phyloP scores from a whole-genome alignment of 2,113 vertebrate species.

The Bubo blakistoni region DNA sequence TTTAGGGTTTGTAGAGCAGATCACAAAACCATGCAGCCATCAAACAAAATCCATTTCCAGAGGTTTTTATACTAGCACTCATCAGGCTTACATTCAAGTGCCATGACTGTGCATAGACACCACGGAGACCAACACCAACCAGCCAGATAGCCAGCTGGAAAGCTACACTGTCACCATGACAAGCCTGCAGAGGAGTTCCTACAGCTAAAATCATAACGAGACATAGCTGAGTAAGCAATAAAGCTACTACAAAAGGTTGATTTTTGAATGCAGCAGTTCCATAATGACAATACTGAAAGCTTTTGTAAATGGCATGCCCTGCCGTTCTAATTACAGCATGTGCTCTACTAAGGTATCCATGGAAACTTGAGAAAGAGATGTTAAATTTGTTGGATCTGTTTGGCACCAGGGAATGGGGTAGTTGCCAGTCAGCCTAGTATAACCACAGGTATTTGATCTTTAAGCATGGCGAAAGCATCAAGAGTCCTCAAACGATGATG shows the following conservation, averaged over 20 bases:
- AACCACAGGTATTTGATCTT: constrained; percentile 4
- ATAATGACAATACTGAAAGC: constrained; percentile 3
- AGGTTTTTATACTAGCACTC: background rate
- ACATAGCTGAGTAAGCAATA: background rate
- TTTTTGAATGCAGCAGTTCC: constrained; percentile 1
- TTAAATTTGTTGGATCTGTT: constrained; percentile 40
- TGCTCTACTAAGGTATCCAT: constrained; percentile 66
- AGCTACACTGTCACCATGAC: background rate
- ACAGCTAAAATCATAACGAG: background rate
- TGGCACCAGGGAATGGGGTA: background rate
- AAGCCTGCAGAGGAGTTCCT: background rate
- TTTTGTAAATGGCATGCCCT: constrained; percentile 15
- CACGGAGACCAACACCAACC: background rate
- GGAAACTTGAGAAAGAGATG: constrained; percentile 65
- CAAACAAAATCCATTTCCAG: background rate
- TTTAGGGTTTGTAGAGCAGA: background rate
- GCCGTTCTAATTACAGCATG: constrained; percentile 24
- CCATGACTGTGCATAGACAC: background rate
- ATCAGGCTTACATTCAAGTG: background rate
- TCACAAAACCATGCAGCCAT: background rate
- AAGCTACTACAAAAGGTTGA: background rate
- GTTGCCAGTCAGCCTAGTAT: background rate
- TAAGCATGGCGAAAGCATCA: background rate
- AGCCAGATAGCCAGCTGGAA: background rate
- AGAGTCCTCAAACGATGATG: background rate